These are phyloP conservation scores for Saccopteryx bilineata DNA, from an alignment of 2,113 vertebrate genomes.

Conservation along the genomic window DNA sequence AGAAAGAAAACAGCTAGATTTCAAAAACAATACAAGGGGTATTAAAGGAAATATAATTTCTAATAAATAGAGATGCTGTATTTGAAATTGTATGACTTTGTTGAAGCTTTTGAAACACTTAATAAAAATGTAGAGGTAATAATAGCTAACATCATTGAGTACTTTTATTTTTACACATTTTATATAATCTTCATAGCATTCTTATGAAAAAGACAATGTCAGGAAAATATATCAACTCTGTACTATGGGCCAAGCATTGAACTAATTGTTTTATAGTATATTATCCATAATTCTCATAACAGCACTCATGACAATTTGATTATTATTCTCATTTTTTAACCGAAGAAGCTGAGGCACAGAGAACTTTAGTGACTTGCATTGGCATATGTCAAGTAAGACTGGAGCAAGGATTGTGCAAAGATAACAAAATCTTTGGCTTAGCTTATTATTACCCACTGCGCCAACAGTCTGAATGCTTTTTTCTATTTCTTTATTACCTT, in stretches of 20 bases:
- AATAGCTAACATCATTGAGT: background rate
- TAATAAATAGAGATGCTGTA: background rate
- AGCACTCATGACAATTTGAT: background rate
- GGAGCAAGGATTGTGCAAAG: background rate
- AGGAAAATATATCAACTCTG: background rate
- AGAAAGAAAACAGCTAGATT: background rate
- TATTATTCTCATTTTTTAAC: conserved; percentile 1
- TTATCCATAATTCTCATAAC: background rate
- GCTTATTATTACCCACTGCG: background rate
- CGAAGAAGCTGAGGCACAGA: background rate
- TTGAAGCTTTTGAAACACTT: background rate
- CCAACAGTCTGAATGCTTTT: background rate
- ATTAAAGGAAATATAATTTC: background rate
- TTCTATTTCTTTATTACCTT: background rate
- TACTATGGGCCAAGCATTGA: background rate
- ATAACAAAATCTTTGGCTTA: background rate
- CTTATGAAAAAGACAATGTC: background rate
- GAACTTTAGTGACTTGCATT: background rate
- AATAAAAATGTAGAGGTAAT: background rate
- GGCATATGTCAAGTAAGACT: background rate
- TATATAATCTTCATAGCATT: background rate
- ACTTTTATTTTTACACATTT: background rate
- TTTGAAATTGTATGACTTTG: background rate
- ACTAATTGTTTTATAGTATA: background rate
- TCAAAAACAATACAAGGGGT: background rate